Percentiles rank a stretch among this genome's conserved stretches.
These are phyloP conservation scores for Streptopelia turtur DNA, from an alignment of 2,797 vertebrate genomes.

Conservation along the genomic window DNA sequence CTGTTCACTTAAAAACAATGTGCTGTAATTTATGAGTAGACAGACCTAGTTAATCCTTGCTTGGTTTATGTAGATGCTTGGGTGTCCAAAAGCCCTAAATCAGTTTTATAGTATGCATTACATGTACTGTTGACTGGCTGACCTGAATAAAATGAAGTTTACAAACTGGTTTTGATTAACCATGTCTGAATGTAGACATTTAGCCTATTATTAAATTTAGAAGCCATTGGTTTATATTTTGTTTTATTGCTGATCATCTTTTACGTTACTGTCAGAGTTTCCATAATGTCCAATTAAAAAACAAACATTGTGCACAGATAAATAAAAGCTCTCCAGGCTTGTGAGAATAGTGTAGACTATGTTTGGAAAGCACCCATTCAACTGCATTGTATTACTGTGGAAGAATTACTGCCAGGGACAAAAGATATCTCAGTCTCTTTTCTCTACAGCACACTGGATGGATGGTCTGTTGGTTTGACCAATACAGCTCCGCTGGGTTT, in stretches of 20 bases:
- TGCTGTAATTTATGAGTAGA: conserved; percentile 67
- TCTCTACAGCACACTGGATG: neutral
- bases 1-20: conserved; percentile 70
- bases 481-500: neutral
- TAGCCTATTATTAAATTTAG: conserved; percentile 69
- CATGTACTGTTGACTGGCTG: conserved; percentile 69
- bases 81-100: conserved; percentile 67
- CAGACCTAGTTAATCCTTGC: conserved; percentile 66
- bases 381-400: conserved; percentile 1
- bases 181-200: conserved; percentile 49
- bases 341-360: neutral
- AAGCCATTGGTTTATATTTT: conserved; percentile 58
- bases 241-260: conserved; percentile 64
- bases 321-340: conserved; percentile 37
- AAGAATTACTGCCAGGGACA: conserved; percentile 29
- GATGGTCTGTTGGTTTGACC: conserved; percentile 27
- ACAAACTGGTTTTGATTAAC: conserved; percentile 70
- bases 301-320: conserved; percentile 28
- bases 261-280: conserved; percentile 59
- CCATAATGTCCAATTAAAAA: conserved; percentile 59
- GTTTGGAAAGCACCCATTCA: conserved; percentile 40
- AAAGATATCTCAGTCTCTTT: conserved; percentile 20
- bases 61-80: conserved; percentile 67
- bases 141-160: conserved; percentile 67
- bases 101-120: conserved; percentile 71